phyloP scores from a whole-genome alignment of 2,888 invertebrate genomes.

The Dasypogon diadema region DNA sequence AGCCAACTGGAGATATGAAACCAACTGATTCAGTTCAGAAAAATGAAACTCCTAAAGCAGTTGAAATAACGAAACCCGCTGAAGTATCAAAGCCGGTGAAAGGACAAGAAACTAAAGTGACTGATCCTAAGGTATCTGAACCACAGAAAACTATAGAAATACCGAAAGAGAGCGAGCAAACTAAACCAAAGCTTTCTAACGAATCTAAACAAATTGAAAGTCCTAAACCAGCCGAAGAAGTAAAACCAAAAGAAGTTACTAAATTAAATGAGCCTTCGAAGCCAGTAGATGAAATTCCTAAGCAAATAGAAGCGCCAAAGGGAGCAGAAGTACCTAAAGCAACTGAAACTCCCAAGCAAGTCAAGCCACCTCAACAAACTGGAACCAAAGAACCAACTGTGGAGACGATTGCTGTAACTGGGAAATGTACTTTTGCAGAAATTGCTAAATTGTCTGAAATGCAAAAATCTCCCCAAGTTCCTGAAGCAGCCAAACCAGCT shows the following conservation, averaged over 20 bases:
- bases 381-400: slow-evolving; percentile 35
- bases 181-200: slow-evolving; percentile 73
- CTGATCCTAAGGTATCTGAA: too few relatives aligned
- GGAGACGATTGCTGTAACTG: too few relatives aligned
- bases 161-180: slow-evolving; percentile 50
- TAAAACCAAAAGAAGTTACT: slow-evolving; percentile 84
- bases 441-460: slow-evolving; percentile 45
- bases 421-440: neutral
- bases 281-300: slow-evolving; percentile 69
- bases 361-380: slow-evolving; percentile 75
- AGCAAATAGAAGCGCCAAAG: neutral
- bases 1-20: slow-evolving; percentile 72
- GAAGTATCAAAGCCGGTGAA: slow-evolving; percentile 73
- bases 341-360: slow-evolving; percentile 16
- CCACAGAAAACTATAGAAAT: slow-evolving; percentile 65
- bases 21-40: slow-evolving; percentile 84
- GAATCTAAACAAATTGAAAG: slow-evolving; percentile 61
- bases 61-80: slow-evolving; percentile 86
- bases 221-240: slow-evolving; percentile 81
- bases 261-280: slow-evolving; percentile 70
- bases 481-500: slow-evolving; percentile 21
- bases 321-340: slow-evolving; percentile 60
- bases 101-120: too few relatives aligned
- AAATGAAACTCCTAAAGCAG: slow-evolving; percentile 79
- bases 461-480: neutral